Evolutionary conservation across 1,140 invertebrate genomes (phyloP).

Genomic region (Zaprionus ghesquierei): DNA sequence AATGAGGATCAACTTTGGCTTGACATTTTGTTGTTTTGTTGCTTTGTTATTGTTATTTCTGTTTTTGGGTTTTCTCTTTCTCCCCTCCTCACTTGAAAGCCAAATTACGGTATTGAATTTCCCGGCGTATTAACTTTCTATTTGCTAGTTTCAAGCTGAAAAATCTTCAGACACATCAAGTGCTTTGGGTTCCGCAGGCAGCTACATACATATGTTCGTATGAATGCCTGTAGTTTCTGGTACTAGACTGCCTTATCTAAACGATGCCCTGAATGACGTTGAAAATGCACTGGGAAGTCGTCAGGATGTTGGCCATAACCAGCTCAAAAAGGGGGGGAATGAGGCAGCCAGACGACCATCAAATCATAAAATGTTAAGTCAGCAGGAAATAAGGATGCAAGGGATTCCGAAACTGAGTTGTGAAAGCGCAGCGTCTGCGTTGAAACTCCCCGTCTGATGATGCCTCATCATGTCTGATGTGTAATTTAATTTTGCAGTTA

Average conservation of each 20-base stretch:
- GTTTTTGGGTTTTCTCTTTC: constrained; percentile 17
- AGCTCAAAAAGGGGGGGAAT: constrained; percentile 34
- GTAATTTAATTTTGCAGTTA: background rate
- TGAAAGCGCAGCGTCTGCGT: background rate
- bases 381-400: constrained; percentile 63
- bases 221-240: background rate
- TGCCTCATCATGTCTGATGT: background rate
- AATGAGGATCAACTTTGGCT: constrained; percentile 72
- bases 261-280: constrained; percentile 33
- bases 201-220: no score
- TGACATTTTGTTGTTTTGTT: constrained; percentile 13
- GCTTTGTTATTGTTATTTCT: constrained; percentile 22
- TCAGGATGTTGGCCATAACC: constrained; percentile 62
- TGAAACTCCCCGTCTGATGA: background rate
- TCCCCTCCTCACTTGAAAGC: constrained; percentile 53
- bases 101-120: constrained; percentile 74
- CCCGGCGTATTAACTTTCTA: constrained; percentile 59
- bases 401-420: constrained; percentile 31
- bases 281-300: constrained; percentile 44
- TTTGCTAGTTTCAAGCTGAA: background rate
- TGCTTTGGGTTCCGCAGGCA: no score
- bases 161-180: constrained; percentile 3
- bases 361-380: constrained; percentile 63
- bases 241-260: constrained; percentile 53
- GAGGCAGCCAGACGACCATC: constrained; percentile 40